Percentiles rank a stretch among this genome's conserved stretches.
Evolutionary conservation across 2,888 invertebrate genomes (phyloP).

Genomic region (Bellardia bayeri): DNA sequence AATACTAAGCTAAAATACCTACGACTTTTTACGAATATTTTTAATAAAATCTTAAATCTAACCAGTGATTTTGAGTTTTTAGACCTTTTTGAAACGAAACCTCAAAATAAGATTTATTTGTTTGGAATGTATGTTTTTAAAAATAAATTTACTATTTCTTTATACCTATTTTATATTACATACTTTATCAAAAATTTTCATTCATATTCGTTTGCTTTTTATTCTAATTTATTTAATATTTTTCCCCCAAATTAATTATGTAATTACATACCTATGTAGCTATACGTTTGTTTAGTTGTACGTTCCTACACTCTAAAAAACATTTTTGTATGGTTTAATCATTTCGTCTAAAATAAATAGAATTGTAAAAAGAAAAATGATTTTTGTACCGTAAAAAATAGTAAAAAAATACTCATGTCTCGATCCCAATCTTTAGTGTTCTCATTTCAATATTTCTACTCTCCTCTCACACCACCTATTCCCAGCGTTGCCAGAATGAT

Average conservation of each 20-base stretch:
- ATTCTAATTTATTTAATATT: conserved; percentile 39
- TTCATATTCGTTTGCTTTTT: conserved; percentile 21
- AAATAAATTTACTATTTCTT: not conserved
- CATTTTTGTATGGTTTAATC: conserved; percentile 41
- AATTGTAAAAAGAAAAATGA: conserved; percentile 24
- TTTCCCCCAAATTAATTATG: conserved; percentile 59
- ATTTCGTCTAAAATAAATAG: conserved; percentile 43
- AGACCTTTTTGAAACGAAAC: conserved; percentile 34
- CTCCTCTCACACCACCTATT: conserved; percentile 2
- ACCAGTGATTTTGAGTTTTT: conserved; percentile 32
- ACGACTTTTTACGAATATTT: conserved; percentile 63
- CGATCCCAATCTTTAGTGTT: conserved; percentile 13
- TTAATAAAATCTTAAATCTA: conserved; percentile 21
- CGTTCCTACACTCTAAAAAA: not conserved
- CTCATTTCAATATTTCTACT: not conserved
- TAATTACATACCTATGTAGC: conserved; percentile 71
- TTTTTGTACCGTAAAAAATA: conserved; percentile 26
- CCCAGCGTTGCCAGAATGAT: too few relatives aligned
- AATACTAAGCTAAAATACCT: conserved; percentile 37
- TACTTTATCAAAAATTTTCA: conserved; percentile 1
- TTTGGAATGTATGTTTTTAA: conserved; percentile 61
- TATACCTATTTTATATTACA: not conserved
- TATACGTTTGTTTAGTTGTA: conserved; percentile 61
- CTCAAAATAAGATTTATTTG: conserved; percentile 47
- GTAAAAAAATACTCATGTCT: not conserved